Evolutionary conservation across 2,888 invertebrate genomes (phyloP).

Genomic region (Hypsopygia costalis): DNA sequence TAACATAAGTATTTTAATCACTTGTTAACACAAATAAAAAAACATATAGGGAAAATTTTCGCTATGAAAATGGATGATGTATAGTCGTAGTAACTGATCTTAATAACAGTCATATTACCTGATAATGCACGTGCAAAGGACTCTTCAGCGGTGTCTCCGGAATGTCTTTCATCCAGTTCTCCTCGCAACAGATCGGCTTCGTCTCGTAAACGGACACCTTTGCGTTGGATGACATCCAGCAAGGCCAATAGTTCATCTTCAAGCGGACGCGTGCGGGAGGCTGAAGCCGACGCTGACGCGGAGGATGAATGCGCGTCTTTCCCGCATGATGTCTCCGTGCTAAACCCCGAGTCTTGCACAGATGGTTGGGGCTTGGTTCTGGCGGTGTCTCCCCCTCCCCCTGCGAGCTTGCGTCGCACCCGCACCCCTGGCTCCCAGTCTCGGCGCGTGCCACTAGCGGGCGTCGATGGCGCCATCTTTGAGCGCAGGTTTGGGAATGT

Average conservation of each 20-base stretch:
- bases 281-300: constrained; percentile 77
- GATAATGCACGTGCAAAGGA: constrained; percentile 77
- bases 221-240: constrained; percentile 92
- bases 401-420: constrained; percentile 82
- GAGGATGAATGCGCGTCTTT: constrained; percentile 87
- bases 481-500: constrained; percentile 94
- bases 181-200: constrained; percentile 85
- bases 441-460: constrained; percentile 71
- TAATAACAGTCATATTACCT: no score
- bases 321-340: constrained; percentile 92
- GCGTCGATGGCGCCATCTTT: constrained; percentile 88
- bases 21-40: no score
- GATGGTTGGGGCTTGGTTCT: constrained; percentile 82
- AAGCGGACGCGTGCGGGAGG: constrained; percentile 77
- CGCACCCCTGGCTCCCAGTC: constrained; percentile 93
- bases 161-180: constrained; percentile 49
- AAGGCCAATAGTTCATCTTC: constrained; percentile 92
- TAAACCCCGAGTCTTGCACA: constrained; percentile 92
- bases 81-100: no score
- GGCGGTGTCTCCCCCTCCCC: constrained; percentile 68
- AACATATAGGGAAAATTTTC: no score
- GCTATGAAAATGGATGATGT: no score
- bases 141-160: constrained; percentile 82
- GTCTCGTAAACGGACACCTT: constrained; percentile 84
- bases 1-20: no score